phyloP scores from a whole-genome alignment of 2,113 vertebrate species.

The Catharus bicknelli region DNA sequence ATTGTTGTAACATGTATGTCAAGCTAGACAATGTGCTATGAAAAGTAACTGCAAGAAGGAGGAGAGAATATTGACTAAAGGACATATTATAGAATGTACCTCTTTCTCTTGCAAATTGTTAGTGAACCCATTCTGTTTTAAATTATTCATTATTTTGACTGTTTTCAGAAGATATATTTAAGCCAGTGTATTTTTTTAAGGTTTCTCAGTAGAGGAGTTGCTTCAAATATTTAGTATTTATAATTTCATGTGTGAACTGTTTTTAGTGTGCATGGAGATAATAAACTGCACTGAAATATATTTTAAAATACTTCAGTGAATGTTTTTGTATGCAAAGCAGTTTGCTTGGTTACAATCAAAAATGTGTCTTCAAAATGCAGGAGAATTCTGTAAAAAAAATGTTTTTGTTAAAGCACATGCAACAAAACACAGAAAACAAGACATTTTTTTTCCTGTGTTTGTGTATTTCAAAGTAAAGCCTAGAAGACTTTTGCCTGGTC shows the following conservation, averaged over 20 bases:
- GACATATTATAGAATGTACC: not conserved
- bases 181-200: not conserved
- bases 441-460: not conserved
- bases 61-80: not conserved
- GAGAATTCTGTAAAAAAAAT: not conserved
- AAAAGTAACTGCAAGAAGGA: not conserved
- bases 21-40: not conserved
- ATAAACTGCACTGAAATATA: not conserved
- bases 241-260: not conserved
- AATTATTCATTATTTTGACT: slow-evolving; percentile 18
- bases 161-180: slow-evolving; percentile 10
- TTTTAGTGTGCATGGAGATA: not conserved
- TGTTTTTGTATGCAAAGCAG: not conserved
- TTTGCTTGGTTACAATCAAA: not conserved
- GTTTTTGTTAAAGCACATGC: not conserved
- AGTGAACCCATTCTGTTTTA: not conserved
- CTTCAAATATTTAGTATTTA: not conserved
- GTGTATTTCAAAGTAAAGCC: not conserved
- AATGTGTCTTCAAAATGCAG: not conserved
- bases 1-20: not conserved
- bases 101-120: not conserved
- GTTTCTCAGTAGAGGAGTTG: not conserved
- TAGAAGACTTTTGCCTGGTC: not conserved
- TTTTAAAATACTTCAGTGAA: not conserved
- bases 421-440: not conserved